These are phyloP conservation scores for Drosophila serrata DNA, from an alignment of 1,140 invertebrate species.

Conservation along the genomic window DNA sequence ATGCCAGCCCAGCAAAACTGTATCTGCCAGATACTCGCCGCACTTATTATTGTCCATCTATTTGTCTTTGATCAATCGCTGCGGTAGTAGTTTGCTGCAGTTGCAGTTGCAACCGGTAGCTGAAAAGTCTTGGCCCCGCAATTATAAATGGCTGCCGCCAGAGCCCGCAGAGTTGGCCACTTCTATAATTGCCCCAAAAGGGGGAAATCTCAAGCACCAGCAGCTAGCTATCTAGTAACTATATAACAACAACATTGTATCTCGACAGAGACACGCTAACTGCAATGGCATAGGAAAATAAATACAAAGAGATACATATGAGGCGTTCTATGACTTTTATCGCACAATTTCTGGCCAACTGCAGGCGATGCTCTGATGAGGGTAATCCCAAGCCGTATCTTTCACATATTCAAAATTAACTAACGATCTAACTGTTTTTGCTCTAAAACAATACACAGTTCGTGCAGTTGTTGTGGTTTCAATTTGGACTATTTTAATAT, in stretches of 20 bases:
- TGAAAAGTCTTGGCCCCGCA: constrained; percentile 34
- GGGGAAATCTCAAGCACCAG: constrained; percentile 37
- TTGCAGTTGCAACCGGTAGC: constrained; percentile 36
- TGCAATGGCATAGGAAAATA: neutral
- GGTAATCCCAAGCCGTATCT: constrained; percentile 24
- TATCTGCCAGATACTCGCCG: constrained; percentile 25
- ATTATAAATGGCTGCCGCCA: constrained; percentile 44
- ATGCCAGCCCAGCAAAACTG: constrained; percentile 34
- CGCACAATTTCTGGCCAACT: constrained; percentile 43
- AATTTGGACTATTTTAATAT: constrained; percentile 2
- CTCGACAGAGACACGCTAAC: constrained; percentile 34
- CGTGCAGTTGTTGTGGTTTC: neutral
- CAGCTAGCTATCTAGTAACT: constrained; percentile 17
- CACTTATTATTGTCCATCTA: constrained; percentile 51
- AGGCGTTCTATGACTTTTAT: constrained; percentile 49
- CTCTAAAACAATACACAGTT: neutral
- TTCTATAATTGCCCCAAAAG: constrained; percentile 44
- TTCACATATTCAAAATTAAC: constrained; percentile 29
- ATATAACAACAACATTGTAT: constrained; percentile 34
- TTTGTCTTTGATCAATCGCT: constrained; percentile 53
- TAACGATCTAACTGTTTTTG: constrained; percentile 34
- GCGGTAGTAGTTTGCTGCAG: constrained; percentile 13
- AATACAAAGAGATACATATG: constrained; percentile 19
- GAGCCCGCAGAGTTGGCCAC: constrained; percentile 40
- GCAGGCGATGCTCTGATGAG: constrained; percentile 44